Evolutionary conservation across 35 echinoderm and acorn worm genomes (phyloP).

Genomic region (Ptychodera flava): DNA sequence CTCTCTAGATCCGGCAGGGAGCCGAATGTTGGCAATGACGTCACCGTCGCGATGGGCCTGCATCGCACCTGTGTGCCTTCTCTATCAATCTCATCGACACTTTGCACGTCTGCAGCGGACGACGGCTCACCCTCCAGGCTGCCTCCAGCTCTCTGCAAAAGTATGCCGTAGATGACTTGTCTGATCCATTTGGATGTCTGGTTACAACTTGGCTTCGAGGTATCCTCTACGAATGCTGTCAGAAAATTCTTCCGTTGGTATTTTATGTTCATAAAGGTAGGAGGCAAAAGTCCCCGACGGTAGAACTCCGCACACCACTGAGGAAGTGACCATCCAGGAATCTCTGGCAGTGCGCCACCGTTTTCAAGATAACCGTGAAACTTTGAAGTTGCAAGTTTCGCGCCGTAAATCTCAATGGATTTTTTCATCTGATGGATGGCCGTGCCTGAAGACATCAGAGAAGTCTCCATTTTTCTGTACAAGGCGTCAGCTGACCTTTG

Average conservation of each 20-base stretch:
- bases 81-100: constrained; percentile 10
- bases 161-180: background rate
- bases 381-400: too few relatives aligned
- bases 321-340: background rate
- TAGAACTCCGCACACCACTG: background rate
- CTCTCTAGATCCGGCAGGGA: background rate
- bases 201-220: background rate
- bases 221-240: background rate
- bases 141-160: background rate
- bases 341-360: too few relatives aligned
- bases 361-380: background rate
- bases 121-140: background rate
- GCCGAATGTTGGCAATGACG: background rate
- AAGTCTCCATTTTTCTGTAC: background rate
- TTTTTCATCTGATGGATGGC: too few relatives aligned
- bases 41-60: background rate
- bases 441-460: too few relatives aligned
- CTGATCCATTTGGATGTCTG: background rate
- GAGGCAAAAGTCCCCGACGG: background rate
- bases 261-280: background rate
- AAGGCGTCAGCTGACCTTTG: background rate
- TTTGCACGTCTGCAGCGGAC: background rate
- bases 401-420: background rate
- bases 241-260: background rate
- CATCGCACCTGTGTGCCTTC: background rate